These are phyloP conservation scores for Orthonyx spaldingii DNA, from an alignment of 2,113 vertebrate genomes.

Conservation along the genomic window DNA sequence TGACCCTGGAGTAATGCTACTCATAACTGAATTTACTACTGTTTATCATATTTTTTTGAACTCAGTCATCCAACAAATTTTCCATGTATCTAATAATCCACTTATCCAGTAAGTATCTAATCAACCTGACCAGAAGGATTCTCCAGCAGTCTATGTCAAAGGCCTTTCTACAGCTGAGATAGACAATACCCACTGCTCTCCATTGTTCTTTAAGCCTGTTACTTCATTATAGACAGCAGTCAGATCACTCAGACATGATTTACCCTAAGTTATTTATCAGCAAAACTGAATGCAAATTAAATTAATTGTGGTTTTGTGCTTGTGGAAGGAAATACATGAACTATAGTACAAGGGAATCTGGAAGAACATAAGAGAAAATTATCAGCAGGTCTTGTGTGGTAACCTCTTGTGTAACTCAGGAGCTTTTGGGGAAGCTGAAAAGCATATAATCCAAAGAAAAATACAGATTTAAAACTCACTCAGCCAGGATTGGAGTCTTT, in stretches of 20 bases:
- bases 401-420: accelerated
- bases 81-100: not conserved
- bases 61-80: not conserved
- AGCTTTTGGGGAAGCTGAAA: not conserved
- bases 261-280: not conserved
- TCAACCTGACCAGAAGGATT: not conserved
- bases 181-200: not conserved
- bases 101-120: not conserved
- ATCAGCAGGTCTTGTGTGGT: accelerated
- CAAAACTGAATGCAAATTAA: not conserved
- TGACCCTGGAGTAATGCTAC: not conserved
- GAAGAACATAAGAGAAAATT: not conserved
- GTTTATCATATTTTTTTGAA: not conserved
- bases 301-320: not conserved
- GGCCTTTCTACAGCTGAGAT: not conserved
- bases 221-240: not conserved
- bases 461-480: not conserved
- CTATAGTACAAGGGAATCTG: not conserved
- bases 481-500: not conserved
- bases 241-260: not conserved
- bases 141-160: not conserved
- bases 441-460: not conserved
- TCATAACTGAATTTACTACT: not conserved
- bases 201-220: not conserved
- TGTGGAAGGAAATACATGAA: not conserved